These are phyloP conservation scores for Andinoacara biseriatus DNA, from an alignment of 2,113 vertebrate species.

Conservation along the genomic window DNA sequence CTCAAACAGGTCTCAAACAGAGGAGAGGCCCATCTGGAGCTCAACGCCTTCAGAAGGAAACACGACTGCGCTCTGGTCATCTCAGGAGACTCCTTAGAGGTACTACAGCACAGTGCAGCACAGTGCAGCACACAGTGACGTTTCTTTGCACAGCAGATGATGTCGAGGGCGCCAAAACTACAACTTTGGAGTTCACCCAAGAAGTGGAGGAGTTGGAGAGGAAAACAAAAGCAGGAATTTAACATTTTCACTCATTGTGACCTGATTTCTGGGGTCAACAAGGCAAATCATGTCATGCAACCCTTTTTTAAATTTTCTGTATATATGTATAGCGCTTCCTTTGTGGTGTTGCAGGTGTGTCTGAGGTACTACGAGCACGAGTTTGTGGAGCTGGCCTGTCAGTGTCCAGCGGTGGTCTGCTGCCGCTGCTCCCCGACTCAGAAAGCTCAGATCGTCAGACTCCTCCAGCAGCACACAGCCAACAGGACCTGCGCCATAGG, in stretches of 20 bases:
- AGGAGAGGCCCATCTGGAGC: conserved; percentile 95
- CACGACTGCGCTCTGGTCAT: conserved; percentile 98
- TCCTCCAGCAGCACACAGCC: conserved; percentile 90
- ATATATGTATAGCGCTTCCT: not conserved
- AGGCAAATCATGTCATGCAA: not conserved
- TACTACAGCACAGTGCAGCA: conserved; percentile 71
- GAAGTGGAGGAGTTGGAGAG: conserved; percentile 2
- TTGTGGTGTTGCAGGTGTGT: conserved; percentile 83
- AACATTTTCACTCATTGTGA: not conserved
- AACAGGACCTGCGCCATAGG: conserved; percentile 94
- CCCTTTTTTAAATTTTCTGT: no score
- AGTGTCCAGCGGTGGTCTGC: conserved; percentile 97
- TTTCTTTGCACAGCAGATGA: conserved; percentile 35
- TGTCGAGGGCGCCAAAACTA: conserved; percentile 33
- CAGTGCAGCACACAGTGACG: conserved; percentile 5
- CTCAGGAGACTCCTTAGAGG: conserved; percentile 96
- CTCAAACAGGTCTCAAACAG: conserved; percentile 87
- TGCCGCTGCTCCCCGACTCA: conserved; percentile 97
- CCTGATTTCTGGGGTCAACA: not conserved
- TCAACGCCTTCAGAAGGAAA: conserved; percentile 96
- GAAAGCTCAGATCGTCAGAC: conserved; percentile 93
- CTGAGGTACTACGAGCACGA: conserved; percentile 96
- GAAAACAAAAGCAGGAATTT: not conserved
- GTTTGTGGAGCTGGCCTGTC: conserved; percentile 95
- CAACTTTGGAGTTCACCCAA: conserved; percentile 22